Evolutionary conservation across 1,140 invertebrate species (phyloP), one percentile per base, ranked within the genome.

Genomic region (Bombus pyrosoma): DNA sequence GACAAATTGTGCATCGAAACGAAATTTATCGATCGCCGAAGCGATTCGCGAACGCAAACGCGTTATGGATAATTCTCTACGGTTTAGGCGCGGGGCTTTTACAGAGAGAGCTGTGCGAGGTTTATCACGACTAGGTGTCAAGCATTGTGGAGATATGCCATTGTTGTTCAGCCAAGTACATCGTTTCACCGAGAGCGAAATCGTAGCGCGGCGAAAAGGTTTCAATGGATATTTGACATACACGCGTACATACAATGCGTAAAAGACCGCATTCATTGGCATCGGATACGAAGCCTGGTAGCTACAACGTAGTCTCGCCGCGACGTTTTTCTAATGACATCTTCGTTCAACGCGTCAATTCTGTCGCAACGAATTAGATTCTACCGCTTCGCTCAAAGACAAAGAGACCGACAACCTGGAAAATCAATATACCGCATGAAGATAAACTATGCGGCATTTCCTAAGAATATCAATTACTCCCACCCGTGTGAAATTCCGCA

Each of bases 121-220:
- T 28, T 39, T 43, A 73, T 28, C 34, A 5, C 25, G 57, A 43
- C 9, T 39, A 37, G 72, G 53, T n/a, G 53, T 62, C 32, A 28
- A 62, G 10, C 41, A 74, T 74, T 74, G 81, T 82, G 57, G 57
- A 28, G 57, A n/a, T 37, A n/a, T 22, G 22, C 12, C 8, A 74
- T 82, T 74, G 71, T 82, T 39, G 15, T 43, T 18, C 13, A 13
- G 9, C 12, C n/a, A 32, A n/a, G 39, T 73, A 15, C n/a, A 53
- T 81, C 18, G 47, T 53, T 53, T 53, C 47, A 47, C 34, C 6
- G 18, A 18, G 6, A 34, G 41, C 77, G 5, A 59, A 72, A 72
- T 82, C 39, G 39, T 74, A 22, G 37, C 71, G 22, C 41, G 39
- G 25, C 32, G 69, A 64, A 82, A 82, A 82, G 64, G n/a, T 43